Evolutionary conservation across 2,797 vertebrate genomes (phyloP).

Genomic region (Neosalanx taihuensis): DNA sequence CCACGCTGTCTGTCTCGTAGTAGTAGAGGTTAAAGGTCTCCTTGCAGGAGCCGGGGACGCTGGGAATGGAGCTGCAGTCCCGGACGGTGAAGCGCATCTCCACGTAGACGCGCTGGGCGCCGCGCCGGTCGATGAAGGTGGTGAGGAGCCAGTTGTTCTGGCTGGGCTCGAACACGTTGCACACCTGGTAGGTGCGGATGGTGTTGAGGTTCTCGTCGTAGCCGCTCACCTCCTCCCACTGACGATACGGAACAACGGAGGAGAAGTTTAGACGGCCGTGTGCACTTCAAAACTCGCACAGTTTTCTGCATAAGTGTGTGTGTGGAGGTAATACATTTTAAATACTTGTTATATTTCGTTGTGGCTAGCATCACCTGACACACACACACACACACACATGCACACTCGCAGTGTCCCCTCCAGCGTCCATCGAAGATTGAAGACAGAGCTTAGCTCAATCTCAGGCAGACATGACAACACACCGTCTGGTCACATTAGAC

Average conservation of each 20-base stretch:
- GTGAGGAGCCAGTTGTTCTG: constrained; percentile 99
- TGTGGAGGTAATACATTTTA: not conserved
- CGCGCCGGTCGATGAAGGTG: constrained; percentile 89
- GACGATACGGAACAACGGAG: constrained; percentile 16
- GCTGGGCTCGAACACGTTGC: constrained; percentile 95
- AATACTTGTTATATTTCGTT: no score
- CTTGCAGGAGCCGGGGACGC: constrained; percentile 96
- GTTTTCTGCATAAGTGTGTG: not conserved
- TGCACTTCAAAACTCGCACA: no score
- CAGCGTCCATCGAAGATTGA: not conserved
- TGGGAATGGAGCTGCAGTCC: constrained; percentile 96
- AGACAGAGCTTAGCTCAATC: constrained; percentile 3
- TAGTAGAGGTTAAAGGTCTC: constrained; percentile 99
- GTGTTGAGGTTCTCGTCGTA: constrained; percentile 98
- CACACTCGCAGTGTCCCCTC: not conserved
- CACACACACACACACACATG: not conserved
- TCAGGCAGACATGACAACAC: not conserved
- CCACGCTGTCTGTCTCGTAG: constrained; percentile 90
- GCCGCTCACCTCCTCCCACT: constrained; percentile 99
- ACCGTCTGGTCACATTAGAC: not conserved
- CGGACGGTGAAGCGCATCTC: constrained; percentile 98
- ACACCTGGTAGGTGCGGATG: constrained; percentile 81
- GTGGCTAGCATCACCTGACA: no score
- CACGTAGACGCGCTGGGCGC: constrained; percentile 93
- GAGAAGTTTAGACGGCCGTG: not conserved